A percentile compares a stretch with the other conserved stretches of the same genome.
phyloP scores from a whole-genome alignment of 1,140 invertebrate genomes.

The Nasonia vitripennis region DNA sequence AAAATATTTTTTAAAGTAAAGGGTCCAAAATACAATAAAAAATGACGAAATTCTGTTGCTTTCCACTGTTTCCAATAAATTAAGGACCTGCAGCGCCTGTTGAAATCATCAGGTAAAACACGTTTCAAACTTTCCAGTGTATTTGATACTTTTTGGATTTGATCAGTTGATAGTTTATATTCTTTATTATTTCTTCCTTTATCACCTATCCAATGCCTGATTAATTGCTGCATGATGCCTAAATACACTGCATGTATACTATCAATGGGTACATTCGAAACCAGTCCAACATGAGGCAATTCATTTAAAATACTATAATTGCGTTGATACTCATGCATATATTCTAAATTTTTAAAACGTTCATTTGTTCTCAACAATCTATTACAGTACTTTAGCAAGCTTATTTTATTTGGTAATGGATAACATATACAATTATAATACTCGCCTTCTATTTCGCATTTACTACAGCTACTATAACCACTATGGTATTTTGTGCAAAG shows the following conservation, averaged over 20 bases:
- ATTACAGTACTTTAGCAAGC: not conserved
- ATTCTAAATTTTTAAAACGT: constrained; percentile 6
- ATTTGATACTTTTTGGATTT: not conserved
- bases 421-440: constrained; percentile 55
- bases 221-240: not conserved
- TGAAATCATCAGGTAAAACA: constrained; percentile 9
- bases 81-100: constrained; percentile 23
- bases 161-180: not conserved
- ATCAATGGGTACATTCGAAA: constrained; percentile 18
- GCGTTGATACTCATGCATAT: constrained; percentile 13
- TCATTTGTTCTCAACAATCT: not conserved
- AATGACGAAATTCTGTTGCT: constrained; percentile 19
- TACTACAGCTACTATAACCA: constrained; percentile 66
- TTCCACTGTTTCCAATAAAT: constrained; percentile 24
- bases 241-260: constrained; percentile 10
- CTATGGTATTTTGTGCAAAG: constrained; percentile 63
- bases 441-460: constrained; percentile 61
- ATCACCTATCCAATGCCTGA: not conserved
- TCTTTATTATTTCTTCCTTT: constrained; percentile 3
- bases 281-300: constrained; percentile 28
- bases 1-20: constrained; percentile 14
- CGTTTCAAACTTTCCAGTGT: constrained; percentile 18
- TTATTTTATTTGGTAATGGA: not conserved
- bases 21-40: not conserved
- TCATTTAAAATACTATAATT: constrained; percentile 18